Conservation (phyloP, 2,888 invertebrate genomes). For the Troides helena region DNA sequence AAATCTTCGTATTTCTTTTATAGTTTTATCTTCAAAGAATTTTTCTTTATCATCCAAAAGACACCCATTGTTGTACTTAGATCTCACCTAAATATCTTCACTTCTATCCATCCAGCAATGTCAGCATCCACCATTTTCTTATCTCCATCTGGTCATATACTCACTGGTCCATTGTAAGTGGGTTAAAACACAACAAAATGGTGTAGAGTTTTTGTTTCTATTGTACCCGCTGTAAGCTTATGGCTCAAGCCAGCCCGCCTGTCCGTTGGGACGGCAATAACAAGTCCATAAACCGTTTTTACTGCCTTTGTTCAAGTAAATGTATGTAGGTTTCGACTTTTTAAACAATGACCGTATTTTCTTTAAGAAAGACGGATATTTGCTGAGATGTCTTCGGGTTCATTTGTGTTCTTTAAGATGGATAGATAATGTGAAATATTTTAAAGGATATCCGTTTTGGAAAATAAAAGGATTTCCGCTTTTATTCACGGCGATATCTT, state of each 20-base stretch:
- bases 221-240: conserved; percentile 21
- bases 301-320: conserved; percentile 79
- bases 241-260: conserved; percentile 45
- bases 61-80: too few relatives aligned
- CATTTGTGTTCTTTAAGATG: conserved; percentile 36
- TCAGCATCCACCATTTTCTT: too few relatives aligned
- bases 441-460: conserved; percentile 46
- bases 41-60: too few relatives aligned
- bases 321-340: conserved; percentile 79
- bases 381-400: conserved; percentile 57
- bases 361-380: conserved; percentile 62
- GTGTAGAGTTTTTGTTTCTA: neutral
- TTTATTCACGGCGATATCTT: too few relatives aligned
- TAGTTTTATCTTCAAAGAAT: too few relatives aligned
- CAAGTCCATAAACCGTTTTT: conserved; percentile 80
- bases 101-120: too few relatives aligned
- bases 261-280: conserved; percentile 77
- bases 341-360: conserved; percentile 79
- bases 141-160: too few relatives aligned
- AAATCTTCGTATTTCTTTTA: too few relatives aligned
- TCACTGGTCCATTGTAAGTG: too few relatives aligned
- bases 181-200: too few relatives aligned
- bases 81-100: too few relatives aligned
- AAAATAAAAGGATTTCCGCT: conserved; percentile 25
- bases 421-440: conserved; percentile 39